A percentile compares a stretch with the other conserved stretches of the same genome.
Conservation (phyloP, 2,113 vertebrate species). For the Peucedramus taeniatus region DNA sequence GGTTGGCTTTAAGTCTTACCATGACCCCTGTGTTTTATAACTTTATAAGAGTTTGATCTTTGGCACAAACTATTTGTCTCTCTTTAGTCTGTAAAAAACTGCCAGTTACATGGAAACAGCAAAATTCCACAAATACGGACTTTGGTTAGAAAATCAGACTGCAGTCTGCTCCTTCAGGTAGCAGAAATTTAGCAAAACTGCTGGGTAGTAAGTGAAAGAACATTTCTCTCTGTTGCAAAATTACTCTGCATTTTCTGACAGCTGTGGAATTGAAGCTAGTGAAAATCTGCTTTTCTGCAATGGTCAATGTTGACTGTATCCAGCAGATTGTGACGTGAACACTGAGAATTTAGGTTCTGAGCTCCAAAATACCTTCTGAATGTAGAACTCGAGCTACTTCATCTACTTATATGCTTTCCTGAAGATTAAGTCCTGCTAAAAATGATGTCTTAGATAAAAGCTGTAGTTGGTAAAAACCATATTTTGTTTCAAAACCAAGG, state of each 20-base stretch:
- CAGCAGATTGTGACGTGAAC: neutral
- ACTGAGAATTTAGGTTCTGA: neutral
- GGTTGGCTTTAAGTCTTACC: neutral
- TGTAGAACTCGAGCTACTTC: neutral
- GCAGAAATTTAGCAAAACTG: neutral
- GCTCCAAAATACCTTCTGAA: neutral
- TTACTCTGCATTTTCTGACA: neutral
- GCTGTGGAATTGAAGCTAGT: neutral
- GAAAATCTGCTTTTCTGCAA: neutral
- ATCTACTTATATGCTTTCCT: neutral
- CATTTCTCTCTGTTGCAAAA: neutral
- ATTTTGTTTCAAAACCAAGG: neutral
- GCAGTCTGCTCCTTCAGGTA: neutral
- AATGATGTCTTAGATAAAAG: neutral
- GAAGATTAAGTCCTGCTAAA: neutral
- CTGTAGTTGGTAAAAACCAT: fast-evolving
- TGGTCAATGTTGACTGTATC: neutral
- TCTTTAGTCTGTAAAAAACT: neutral
- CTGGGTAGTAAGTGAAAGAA: neutral
- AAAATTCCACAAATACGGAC: neutral
- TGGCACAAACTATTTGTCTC: neutral
- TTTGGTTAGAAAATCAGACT: neutral
- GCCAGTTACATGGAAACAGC: neutral
- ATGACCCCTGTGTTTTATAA: neutral
- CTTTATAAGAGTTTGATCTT: neutral